These are phyloP conservation scores for Fistularia tabacaria DNA, from an alignment of 2,797 vertebrate species.

Conservation along the genomic window DNA sequence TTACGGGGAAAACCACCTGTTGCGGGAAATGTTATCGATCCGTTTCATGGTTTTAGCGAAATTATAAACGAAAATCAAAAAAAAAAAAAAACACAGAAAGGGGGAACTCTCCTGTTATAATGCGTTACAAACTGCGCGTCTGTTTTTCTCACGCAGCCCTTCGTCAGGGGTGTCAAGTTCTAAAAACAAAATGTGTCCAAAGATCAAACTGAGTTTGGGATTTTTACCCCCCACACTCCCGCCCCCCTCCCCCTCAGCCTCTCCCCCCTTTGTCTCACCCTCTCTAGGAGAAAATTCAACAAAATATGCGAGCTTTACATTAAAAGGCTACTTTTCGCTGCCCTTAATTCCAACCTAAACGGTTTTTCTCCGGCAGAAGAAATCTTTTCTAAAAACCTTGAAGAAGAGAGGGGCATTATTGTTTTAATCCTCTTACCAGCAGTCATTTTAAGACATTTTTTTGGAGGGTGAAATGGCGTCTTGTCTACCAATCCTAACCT, in stretches of 20 bases:
- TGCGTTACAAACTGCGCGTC: not conserved
- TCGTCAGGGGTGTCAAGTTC: constrained; percentile 35
- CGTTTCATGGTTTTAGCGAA: no score
- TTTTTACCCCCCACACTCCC: constrained; percentile 12
- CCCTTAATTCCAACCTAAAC: constrained; percentile 99
- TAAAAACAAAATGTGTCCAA: constrained; percentile 54
- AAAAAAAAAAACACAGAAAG: no score
- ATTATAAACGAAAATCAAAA: no score
- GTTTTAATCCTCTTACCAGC: constrained; percentile 99
- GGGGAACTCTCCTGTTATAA: no score
- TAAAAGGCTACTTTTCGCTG: constrained; percentile 91
- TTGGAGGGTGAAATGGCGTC: constrained; percentile 92
- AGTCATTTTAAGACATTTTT: constrained; percentile 92
- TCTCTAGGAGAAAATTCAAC: constrained; percentile 72
- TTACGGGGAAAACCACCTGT: constrained; percentile 38
- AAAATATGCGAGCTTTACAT: constrained; percentile 90
- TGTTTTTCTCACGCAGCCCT: constrained; percentile 11
- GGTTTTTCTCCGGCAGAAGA: constrained; percentile 96
- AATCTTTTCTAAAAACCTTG: constrained; percentile 95
- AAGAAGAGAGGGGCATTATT: constrained; percentile 98
- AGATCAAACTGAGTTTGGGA: constrained; percentile 69
- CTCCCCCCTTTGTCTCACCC: constrained; percentile 24
- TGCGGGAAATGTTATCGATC: constrained; percentile 19
- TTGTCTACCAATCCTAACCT: constrained; percentile 86
- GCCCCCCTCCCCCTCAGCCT: constrained; percentile 11